Evolutionary conservation across 2,113 vertebrate genomes (phyloP).

Genomic region (Colossoma macropomum): DNA sequence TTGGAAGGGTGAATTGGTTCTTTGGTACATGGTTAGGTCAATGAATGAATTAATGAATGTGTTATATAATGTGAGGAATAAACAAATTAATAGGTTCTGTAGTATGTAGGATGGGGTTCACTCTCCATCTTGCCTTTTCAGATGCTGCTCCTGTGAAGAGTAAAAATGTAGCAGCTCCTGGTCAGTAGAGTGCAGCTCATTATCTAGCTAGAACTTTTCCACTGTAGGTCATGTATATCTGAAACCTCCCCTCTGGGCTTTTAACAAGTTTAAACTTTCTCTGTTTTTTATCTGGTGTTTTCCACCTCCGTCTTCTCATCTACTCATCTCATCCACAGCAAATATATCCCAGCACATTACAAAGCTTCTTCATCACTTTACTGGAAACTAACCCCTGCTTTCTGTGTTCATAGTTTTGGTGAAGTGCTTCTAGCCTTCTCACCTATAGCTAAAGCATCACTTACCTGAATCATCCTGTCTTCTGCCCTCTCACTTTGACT

Average conservation of each 20-base stretch:
- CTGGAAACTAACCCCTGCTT: background rate
- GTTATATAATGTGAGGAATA: background rate
- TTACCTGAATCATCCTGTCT: background rate
- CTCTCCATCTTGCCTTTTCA: conserved; percentile 25
- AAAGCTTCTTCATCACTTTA: background rate
- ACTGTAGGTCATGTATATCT: background rate
- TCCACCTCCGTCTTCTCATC: conserved; percentile 6
- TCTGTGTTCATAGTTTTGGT: too few relatives aligned
- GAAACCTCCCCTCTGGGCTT: background rate
- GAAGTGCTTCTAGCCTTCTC: background rate
- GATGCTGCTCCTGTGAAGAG: conserved; percentile 10
- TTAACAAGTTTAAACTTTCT: background rate
- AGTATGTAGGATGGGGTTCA: conserved; percentile 3
- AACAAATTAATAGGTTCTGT: background rate
- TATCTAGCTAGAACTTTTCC: background rate
- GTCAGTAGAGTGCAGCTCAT: conserved; percentile 7
- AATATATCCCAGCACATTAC: background rate
- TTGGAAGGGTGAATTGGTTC: too few relatives aligned
- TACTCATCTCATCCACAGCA: background rate
- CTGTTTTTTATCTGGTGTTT: background rate
- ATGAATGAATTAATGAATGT: too few relatives aligned
- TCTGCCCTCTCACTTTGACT: background rate
- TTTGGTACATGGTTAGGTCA: too few relatives aligned
- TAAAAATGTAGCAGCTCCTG: conserved; percentile 14
- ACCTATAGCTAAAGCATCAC: background rate